A percentile compares a stretch with the other conserved stretches of the same genome.
Conservation (phyloP, 2,797 vertebrate species). For the Microcaecilia unicolor region DNA sequence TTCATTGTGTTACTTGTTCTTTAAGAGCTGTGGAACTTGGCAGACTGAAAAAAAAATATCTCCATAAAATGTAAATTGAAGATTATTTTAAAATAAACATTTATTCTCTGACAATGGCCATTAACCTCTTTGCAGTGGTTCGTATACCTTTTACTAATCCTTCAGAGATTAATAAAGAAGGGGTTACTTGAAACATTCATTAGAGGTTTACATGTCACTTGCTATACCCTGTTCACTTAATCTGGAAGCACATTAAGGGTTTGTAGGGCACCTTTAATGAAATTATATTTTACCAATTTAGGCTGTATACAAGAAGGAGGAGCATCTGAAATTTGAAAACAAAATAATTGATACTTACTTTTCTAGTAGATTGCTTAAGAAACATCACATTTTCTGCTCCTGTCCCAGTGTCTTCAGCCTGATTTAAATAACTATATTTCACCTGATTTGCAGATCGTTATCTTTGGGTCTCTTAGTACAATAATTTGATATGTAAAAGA, state of each 20-base stretch:
- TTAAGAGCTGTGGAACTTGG: conserved; percentile 33
- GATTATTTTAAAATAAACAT: conserved; percentile 33
- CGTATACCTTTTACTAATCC: conserved; percentile 18
- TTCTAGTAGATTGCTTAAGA: no score
- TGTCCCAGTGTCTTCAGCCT: conserved; percentile 31
- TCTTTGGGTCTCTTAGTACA: conserved; percentile 28
- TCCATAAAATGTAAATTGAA: conserved; percentile 32
- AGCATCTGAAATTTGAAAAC: conserved; percentile 14
- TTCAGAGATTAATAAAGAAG: no score
- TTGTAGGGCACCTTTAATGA: conserved; percentile 15
- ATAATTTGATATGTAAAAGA: no score
- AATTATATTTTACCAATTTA: conserved; percentile 30
- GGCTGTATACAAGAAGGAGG: background rate
- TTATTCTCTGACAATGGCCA: conserved; percentile 20
- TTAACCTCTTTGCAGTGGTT: conserved; percentile 21
- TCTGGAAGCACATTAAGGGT: conserved; percentile 33
- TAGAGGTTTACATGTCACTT: conserved; percentile 27
- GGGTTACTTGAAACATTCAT: conserved; percentile 10
- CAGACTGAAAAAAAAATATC: conserved; percentile 36
- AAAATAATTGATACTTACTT: conserved; percentile 24
- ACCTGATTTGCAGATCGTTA: conserved; percentile 41
- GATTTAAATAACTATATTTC: conserved; percentile 37
- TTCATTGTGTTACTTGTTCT: conserved; percentile 13
- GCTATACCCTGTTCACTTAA: conserved; percentile 44
- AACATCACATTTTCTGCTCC: no score